Evolutionary conservation across 2,113 vertebrate genomes (phyloP), one percentile per base, ranked within the genome.

Genomic region (Notarius lentiginosus): DNA sequence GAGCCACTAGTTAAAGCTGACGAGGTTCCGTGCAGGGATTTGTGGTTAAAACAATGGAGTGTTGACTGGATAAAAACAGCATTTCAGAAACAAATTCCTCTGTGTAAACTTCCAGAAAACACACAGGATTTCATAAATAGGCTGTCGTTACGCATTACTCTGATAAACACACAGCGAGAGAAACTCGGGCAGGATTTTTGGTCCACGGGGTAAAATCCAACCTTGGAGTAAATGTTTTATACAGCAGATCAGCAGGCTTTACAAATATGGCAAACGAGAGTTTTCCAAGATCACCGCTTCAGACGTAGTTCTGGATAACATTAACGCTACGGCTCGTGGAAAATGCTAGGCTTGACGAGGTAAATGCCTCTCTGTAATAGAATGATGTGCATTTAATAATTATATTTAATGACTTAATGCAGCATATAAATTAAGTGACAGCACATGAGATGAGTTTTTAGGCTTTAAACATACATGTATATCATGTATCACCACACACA

Each of bases 41-140:
- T 93, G 94, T 90, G 93, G 92, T 92, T 91, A 60, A 91, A 93
- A 94, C 90, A 94, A 93, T 87, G 90, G 76, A 88, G 86, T 87
- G 27, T 90, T 89, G 90, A 89, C 93, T 91, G 91, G 89, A 87
- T 92, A 92, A 93, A 94, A 94, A 93, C 91, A 92, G 88, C 89
- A 88, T 90, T 90, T 87, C 79, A 87, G 82, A 88, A 86, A 89
- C 89, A 87, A 89, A 89, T 87, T 87, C 87, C 80, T 87, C 86
- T 80, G 83, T 75, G 73, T 72, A 82, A 73, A 70, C 30, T 72
- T 63, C 1, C 55, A 83, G 72, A 79, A 87, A 82, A 85, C 83
- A 73, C 79, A 84, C 60, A 60, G 77, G 41, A 60, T 72, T 58
- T 65, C 58, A 63, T 77, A 83, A 82, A 86, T 56, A 79, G 60